A percentile compares a stretch with the other conserved stretches of the same genome.
Conservation (phyloP, 2,888 invertebrate species). For the Auanema sp. region DNA sequence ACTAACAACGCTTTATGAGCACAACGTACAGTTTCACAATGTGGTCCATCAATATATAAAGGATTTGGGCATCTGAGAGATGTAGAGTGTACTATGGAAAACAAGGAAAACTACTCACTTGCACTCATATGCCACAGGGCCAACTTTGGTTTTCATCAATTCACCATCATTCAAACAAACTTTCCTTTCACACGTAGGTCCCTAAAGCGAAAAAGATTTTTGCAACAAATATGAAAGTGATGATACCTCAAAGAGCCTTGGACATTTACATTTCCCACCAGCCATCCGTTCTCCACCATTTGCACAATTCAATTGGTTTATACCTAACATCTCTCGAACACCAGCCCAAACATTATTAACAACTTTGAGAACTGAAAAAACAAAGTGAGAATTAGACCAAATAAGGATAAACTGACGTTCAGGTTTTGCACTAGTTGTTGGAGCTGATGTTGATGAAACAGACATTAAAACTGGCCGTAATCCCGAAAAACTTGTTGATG, state of each 20-base stretch:
- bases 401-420: too few species aligned
- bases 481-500: too few species aligned
- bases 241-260: conserved; percentile 35
- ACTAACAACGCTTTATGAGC: conserved; percentile 40
- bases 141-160: conserved; percentile 19
- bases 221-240: conserved; percentile 11
- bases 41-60: conserved; percentile 48
- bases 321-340: conserved; percentile 35
- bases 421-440: too few species aligned
- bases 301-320: conserved; percentile 40
- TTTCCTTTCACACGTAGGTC: conserved; percentile 46
- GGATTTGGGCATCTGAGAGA: conserved; percentile 51
- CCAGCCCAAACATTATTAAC: conserved; percentile 19
- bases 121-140: conserved; percentile 18
- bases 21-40: conserved; percentile 55
- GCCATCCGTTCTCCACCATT: conserved; percentile 48
- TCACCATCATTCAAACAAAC: conserved; percentile 45
- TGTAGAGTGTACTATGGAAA: background rate
- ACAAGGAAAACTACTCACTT: conserved; percentile 21
- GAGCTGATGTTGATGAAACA: too few species aligned
- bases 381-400: too few species aligned
- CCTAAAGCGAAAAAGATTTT: conserved; percentile 17
- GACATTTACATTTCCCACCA: conserved; percentile 44
- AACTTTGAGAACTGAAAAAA: conserved; percentile 12
- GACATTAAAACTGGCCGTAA: too few species aligned